phyloP scores from a whole-genome alignment of 2,113 vertebrate species.

The Barbus barbus region DNA sequence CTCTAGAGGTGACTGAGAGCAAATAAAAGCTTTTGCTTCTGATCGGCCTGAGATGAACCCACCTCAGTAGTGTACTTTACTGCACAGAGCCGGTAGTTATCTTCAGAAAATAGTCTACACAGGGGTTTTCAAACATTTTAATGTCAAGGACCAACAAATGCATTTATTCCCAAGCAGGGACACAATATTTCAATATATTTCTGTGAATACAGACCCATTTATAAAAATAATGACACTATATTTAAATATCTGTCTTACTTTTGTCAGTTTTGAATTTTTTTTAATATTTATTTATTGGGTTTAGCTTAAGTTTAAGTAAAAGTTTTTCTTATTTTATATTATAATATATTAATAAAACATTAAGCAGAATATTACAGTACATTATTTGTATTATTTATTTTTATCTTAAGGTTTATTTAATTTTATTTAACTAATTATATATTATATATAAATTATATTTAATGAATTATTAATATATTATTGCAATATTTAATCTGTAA shows the following conservation, averaged over 20 bases:
- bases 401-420: too few relatives aligned
- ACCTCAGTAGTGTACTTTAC: background rate
- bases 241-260: too few relatives aligned
- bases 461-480: background rate
- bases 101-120: background rate
- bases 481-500: background rate
- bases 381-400: too few relatives aligned
- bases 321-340: background rate
- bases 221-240: background rate
- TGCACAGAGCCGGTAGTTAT: background rate
- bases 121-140: background rate
- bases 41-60: background rate
- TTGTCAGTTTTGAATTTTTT: too few relatives aligned
- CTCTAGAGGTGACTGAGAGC: background rate
- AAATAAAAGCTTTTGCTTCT: constrained; percentile 17
- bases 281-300: background rate
- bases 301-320: background rate
- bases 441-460: too few relatives aligned
- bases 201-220: background rate
- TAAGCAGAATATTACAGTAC: too few relatives aligned
- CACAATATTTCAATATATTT: background rate
- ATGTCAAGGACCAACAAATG: background rate
- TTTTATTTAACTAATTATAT: too few relatives aligned
- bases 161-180: background rate
- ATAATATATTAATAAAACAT: too few relatives aligned